Conservation (phyloP, 2,888 invertebrate genomes). For the Diarsia dahlii region DNA sequence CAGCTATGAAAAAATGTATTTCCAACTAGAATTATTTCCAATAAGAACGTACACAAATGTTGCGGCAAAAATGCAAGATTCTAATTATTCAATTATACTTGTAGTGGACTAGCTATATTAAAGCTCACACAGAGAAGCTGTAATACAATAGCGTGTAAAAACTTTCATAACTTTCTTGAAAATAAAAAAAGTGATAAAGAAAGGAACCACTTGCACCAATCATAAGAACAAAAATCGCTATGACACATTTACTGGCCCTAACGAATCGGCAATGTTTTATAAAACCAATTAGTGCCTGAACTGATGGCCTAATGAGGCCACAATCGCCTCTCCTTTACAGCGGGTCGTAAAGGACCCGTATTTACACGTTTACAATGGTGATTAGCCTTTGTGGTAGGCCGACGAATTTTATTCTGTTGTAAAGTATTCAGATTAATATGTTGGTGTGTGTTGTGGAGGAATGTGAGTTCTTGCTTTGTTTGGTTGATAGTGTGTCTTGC, state of each 20-base stretch:
- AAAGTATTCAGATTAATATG: conserved; percentile 49
- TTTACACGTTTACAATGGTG: conserved; percentile 80
- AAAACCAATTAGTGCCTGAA: conserved; percentile 64
- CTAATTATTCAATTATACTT: neutral
- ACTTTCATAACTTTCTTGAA: neutral
- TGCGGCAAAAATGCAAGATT: neutral
- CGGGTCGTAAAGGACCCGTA: conserved; percentile 62
- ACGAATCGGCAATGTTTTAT: conserved; percentile 51
- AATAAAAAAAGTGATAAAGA: neutral
- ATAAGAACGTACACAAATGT: neutral
- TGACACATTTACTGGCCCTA: conserved; percentile 13
- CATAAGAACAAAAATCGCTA: conserved; percentile 9
- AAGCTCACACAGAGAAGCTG: neutral
- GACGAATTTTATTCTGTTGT: conserved; percentile 67
- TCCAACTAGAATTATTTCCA: neutral
- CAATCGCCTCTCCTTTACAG: conserved; percentile 57
- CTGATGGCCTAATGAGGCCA: conserved; percentile 63
- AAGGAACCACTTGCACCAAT: neutral
- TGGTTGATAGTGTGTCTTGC: neutral
- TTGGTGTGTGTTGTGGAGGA: conserved; percentile 7
- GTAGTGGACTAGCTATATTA: neutral
- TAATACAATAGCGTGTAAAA: neutral
- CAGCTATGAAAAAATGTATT: neutral
- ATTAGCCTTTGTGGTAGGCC: conserved; percentile 75
- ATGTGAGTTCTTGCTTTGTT: conserved; percentile 35